Base-by-base conservation (phyloP, 1,140 invertebrate species). In the Popillia japonica region DNA sequence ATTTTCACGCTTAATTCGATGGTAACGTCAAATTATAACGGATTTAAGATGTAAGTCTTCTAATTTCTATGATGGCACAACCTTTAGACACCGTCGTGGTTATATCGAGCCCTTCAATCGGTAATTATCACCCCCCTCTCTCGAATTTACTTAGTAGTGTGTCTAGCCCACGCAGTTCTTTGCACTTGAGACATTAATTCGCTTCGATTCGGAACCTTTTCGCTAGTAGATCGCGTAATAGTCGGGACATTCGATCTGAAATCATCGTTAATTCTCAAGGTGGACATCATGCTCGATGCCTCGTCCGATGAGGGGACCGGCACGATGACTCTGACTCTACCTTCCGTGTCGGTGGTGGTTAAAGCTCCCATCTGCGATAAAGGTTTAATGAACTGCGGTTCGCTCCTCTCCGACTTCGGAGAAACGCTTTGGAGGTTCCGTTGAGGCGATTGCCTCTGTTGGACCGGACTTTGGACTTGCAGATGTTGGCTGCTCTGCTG, bases 161-260 rank as follows among this genome's bases (percentile, higher is more conserved):
- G 95, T 82, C 95, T 88, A 0, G 94, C 94, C 94, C 95, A 96
- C 41, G 92, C 90, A 0, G 93, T 92, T 76, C 94, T 89, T 82
- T 93, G 92, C 76, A 96, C 90, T 82, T 95, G 93, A n/a, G 91
- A 91, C 92, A 96, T 94, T 80, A 95, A 88, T 84, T 96, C 94
- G 84, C 92, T 95, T 48, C 93, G 90, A 81, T 94, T 93, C 0
- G 94, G 94, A 64, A 96, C 91, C 86, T 94, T 93, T 79, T 96
- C 94, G 87, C 94, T 95, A 3, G 95, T 95, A 6, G 93, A 93
- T 61, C 95, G 89, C 0, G 93, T 94, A 72, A 96, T 95, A 14
- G 92, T 90, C 2, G 89, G 89, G 0, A 81, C 85, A 64, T 81
- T 83, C 17, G 80, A 79, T 83, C 34, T 87, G 72, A 82, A 42